Base-by-base conservation (phyloP, 1,140 invertebrate genomes). In the Tetramorium alpestre region DNA sequence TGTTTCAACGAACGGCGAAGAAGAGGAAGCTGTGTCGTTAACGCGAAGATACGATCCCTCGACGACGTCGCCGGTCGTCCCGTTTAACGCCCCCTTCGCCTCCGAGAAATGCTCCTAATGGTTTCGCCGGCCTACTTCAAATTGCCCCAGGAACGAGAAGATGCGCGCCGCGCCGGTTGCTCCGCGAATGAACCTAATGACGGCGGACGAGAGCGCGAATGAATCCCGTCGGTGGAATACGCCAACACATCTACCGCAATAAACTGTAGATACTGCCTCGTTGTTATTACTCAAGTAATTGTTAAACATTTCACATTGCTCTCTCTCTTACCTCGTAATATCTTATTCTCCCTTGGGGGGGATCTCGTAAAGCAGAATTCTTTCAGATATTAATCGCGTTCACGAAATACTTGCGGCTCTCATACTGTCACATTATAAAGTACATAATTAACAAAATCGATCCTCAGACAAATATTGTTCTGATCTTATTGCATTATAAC, bases 1-100 rank as follows among this genome's bases (percentile, higher is more conserved):
- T 11, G 28, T 85, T 64, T 78, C 58, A 44, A 28, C 16, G 58
- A 85, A 49, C 28, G 38, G 22, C 18, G 80, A 84, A 49, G 41
- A 84, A 51, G 69, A 62, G 65, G 51, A 82, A 87, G 85, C 56
- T 51, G 67, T 49, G 47, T 87, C 85, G 85, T 87, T 87, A 87
- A 81, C 77, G 33, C 77, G 56, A 82, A 87, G 85, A 87, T 70
- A 72, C 85, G 85, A 70, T 75, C 80, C 60, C 38, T 64, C 86
- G 86, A 87, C 54, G 80, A 85, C 86, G 67, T 87, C 49, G 78
- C 67, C 60, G 60, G 62, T 70, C 85, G 72, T 47, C n/a, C 78
- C 80, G 47, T 85, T 87, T 85, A 85, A 87, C 86, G 86, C 86
- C 86, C 86, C 85, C 65, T 85, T 87, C 51, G 80, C 86, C 86